Base-by-base conservation (phyloP, 2,797 vertebrate genomes). In the Trachurus trachurus region DNA sequence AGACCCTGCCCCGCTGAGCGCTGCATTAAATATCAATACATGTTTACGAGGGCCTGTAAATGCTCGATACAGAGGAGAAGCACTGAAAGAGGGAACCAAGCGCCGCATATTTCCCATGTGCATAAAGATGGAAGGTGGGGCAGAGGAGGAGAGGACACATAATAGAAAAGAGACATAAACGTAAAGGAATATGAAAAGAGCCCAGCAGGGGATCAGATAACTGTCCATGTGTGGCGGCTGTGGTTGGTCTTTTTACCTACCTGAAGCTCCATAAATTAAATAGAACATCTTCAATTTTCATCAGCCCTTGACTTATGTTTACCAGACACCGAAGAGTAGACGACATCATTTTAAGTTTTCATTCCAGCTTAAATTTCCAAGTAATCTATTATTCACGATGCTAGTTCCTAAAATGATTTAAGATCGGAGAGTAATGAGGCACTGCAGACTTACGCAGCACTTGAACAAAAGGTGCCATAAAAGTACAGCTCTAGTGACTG, bases 11-110 rank as follows among this genome's bases (percentile, higher is more conserved):
- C 90, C 86, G 87, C 92, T 92, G 93, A 90, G 92, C 31, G 61
- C 76, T 47, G 76, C 86, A 86, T 94, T 93, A 93, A 94, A 95
- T 94, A 94, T 94, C 91, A 95, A 95, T 92, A 89, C 92, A 86
- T 62, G 82, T 94, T 94, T 95, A 94, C 67, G 76, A 87, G 79
- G 76, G 73, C 84, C 85, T 62, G 12, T 94, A 94, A 95, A 95
- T 70, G 53, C 70, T 75, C 4, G 59, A 77, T 78, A 67, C 66
- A 60, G 78, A 65, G 71, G 53, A 83, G 63, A 3, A 52, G 76
- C 61, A 0, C 10, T 83, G 76, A 75, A 86, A 79, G 77, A 60
- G 49, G 76, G 45, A 77, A 26, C 58, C 21, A 6, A 76, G 56
- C 3, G 10, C 13, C 9, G 47, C 76, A 37, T 76, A 13, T 78